Evolutionary conservation across 1,140 invertebrate genomes (phyloP), one percentile per base, ranked within the genome.

Genomic region (Neodiprion pinetum): DNA sequence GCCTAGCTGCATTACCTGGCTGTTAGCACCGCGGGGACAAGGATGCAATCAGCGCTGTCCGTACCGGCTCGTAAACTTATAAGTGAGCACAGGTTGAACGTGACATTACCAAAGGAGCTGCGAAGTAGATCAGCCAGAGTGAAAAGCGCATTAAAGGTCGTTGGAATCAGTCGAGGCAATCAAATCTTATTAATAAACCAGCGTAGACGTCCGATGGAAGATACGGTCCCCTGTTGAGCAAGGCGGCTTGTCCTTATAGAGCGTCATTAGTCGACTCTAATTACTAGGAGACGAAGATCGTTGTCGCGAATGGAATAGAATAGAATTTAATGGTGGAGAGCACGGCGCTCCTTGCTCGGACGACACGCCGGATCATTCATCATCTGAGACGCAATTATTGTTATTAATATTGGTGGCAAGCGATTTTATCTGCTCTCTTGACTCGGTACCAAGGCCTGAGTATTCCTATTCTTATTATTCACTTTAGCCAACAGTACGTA

Each of bases 201-300:
- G 71, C 71, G 77, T 79, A 71, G 77, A 69, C 71, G 74, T 70
- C 67, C 77, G 78, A 82, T 83, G 73, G 72, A 71, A 83, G 82
- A 83, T 82, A 84, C 73, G 76, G 77, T 61, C 53, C 73, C 77
- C 73, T 75, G 75, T 76, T 48, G 21, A 49, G 70, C 21, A 78
- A 78, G 80, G 82, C 80, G 80, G 78, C 76, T 77, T 77, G 79
- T 80, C 77, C 73, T 78, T 75, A 75, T 78, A 78, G 83, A 73
- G 78, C 81, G 85, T 86, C 84, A 83, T 86, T 87, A 86, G 83
- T 80, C 69, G 77, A 75, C 76, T 84, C 82, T 85, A 87, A 87
- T 87, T 87, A 83, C 79, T 75, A 80, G 74, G 75, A 78, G 79
- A 83, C 75, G 67, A 78, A 83, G 81, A 86, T 85, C 81, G 79